Evolutionary conservation across 2,797 vertebrate genomes (phyloP).

Genomic region (Rhinella marina): DNA sequence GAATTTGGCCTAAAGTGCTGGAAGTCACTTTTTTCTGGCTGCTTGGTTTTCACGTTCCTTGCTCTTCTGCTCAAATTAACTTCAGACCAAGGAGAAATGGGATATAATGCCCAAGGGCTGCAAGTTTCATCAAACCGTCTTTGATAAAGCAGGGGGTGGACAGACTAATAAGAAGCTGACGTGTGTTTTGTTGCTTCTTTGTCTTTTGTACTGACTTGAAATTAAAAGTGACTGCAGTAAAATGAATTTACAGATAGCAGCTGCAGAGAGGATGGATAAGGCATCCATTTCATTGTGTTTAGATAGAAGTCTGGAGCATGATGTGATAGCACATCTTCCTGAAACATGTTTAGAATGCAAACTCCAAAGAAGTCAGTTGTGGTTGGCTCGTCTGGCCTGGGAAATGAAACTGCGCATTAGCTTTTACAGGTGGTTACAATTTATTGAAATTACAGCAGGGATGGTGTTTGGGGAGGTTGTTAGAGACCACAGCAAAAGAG

Average conservation of each 20-base stretch:
- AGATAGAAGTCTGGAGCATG: constrained; percentile 43
- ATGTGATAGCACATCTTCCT: background rate
- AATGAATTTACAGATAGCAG: constrained; percentile 56
- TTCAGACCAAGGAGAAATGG: constrained; percentile 70
- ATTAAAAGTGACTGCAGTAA: constrained; percentile 60
- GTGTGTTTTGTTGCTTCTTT: constrained; percentile 32
- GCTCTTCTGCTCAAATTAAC: constrained; percentile 69
- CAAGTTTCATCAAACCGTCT: constrained; percentile 65
- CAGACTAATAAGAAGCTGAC: constrained; percentile 14
- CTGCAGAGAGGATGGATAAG: constrained; percentile 22
- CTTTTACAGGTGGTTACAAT: constrained; percentile 42
- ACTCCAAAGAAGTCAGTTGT: background rate
- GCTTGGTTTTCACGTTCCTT: constrained; percentile 68
- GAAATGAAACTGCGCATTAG: background rate
- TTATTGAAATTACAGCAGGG: constrained; percentile 30
- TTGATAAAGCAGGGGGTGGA: constrained; percentile 59
- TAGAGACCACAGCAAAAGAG: background rate
- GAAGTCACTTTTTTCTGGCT: constrained; percentile 68
- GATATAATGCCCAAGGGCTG: constrained; percentile 63
- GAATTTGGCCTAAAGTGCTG: constrained; percentile 65
- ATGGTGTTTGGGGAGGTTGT: constrained; percentile 1
- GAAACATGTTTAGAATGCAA: constrained; percentile 39
- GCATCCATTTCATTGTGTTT: background rate
- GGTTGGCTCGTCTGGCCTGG: constrained; percentile 13
- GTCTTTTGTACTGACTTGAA: constrained; percentile 60